Evolutionary conservation across 2,797 vertebrate genomes (phyloP).

Genomic region (Chaenodraco wilsoni): DNA sequence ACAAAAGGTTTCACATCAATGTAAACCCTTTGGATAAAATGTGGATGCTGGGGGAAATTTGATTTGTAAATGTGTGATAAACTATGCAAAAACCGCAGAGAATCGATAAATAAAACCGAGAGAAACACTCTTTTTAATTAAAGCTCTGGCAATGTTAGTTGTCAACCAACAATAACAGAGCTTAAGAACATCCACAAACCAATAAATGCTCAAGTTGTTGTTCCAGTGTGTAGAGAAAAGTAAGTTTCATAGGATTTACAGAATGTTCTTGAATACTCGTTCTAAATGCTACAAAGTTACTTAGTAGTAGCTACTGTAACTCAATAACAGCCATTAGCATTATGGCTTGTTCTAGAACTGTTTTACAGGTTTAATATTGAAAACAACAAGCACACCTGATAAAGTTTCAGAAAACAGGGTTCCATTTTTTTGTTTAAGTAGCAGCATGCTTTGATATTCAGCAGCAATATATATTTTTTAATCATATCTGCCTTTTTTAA

Average conservation of each 20-base stretch:
- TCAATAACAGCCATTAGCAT: not conserved
- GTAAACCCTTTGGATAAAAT: no score
- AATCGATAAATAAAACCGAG: no score
- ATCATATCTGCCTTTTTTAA: no score
- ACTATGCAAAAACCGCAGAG: no score
- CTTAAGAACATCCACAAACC: no score
- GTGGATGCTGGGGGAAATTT: no score
- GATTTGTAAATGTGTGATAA: no score
- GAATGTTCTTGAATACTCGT: not conserved
- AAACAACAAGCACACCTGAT: not conserved
- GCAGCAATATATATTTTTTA: not conserved
- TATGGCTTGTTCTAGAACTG: not conserved
- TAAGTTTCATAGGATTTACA: not conserved
- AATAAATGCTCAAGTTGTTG: no score
- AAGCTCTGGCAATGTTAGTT: no score
- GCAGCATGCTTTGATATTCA: not conserved
- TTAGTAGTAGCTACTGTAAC: not conserved
- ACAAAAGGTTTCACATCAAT: no score
- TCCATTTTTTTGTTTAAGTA: not conserved
- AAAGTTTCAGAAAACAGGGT: not conserved
- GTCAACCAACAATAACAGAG: not conserved
- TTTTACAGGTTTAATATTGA: not conserved
- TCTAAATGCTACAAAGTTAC: not conserved
- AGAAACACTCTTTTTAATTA: no score
- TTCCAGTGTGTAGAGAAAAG: not conserved